A percentile compares a stretch with the other conserved stretches of the same genome.
phyloP scores from a whole-genome alignment of 2,797 vertebrate genomes.

The Smutsia temminckii region DNA sequence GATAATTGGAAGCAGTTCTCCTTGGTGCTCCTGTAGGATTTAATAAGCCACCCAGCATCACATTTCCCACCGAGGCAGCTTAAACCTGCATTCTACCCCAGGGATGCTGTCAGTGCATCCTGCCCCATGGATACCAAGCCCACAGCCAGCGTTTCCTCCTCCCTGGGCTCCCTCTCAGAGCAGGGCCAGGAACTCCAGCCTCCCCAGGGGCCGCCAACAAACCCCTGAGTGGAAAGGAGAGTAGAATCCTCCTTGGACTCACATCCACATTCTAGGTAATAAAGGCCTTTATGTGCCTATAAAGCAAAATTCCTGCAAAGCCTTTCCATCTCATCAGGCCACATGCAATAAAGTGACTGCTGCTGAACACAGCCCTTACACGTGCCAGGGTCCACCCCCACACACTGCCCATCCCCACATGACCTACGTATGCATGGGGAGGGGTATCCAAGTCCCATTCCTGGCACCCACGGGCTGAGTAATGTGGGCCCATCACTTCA shows the following conservation, averaged over 20 bases:
- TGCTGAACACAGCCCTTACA: not conserved
- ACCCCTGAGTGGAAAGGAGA: slow-evolving; percentile 17
- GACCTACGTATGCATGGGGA: fast-evolving
- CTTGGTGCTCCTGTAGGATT: slow-evolving; percentile 83
- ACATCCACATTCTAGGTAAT: slow-evolving; percentile 63
- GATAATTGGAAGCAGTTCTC: slow-evolving; percentile 88
- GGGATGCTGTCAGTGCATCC: slow-evolving; percentile 68
- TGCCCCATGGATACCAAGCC: not conserved
- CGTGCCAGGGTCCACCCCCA: slow-evolving; percentile 9
- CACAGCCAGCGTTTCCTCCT: not conserved
- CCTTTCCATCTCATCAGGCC: slow-evolving; percentile 60
- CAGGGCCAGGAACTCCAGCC: not conserved
- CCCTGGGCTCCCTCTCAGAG: not conserved
- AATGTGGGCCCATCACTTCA: not conserved
- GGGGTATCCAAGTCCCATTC: not conserved
- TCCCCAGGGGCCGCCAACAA: not conserved
- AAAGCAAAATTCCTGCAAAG: slow-evolving; percentile 75
- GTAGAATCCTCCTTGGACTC: slow-evolving; percentile 52
- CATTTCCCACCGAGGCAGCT: slow-evolving; percentile 82
- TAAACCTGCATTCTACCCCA: slow-evolving; percentile 79
- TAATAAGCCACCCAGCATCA: slow-evolving; percentile 86
- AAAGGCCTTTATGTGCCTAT: slow-evolving; percentile 79
- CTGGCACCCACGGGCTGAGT: not conserved
- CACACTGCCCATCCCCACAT: not conserved
- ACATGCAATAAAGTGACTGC: slow-evolving; percentile 19